A percentile compares a stretch with the other conserved stretches of the same genome.
phyloP scores from a whole-genome alignment of 2,888 invertebrate genomes.

The Actias luna region DNA sequence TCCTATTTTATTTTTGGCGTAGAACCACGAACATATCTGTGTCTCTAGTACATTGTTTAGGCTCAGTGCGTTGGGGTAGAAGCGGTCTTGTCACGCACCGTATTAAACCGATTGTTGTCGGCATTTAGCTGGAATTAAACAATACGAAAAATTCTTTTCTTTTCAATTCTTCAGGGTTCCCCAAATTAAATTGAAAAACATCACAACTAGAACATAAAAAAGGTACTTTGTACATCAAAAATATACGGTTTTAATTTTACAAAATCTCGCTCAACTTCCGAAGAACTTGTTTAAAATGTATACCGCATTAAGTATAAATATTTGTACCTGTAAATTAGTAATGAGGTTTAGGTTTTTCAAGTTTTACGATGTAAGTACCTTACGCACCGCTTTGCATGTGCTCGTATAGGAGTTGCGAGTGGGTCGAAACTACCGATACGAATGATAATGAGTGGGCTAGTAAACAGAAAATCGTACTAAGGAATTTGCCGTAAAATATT shows the following conservation, averaged over 20 bases:
- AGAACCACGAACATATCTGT: not conserved
- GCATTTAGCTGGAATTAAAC: too few relatives aligned
- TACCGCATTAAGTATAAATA: slow-evolving; percentile 20
- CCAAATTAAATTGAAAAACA: too few relatives aligned
- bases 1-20: slow-evolving; percentile 42
- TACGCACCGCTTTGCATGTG: slow-evolving; percentile 22
- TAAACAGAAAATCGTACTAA: not conserved
- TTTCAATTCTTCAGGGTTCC: too few relatives aligned
- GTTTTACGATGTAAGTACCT: slow-evolving; percentile 29
- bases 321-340: slow-evolving; percentile 25
- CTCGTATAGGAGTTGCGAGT: slow-evolving; percentile 10
- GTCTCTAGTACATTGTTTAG: not conserved
- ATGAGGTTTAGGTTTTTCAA: slow-evolving; percentile 32
- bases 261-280: too few relatives aligned
- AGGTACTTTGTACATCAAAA: too few relatives aligned
- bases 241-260: too few relatives aligned
- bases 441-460: slow-evolving; percentile 12
- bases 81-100: not conserved
- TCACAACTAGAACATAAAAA: too few relatives aligned
- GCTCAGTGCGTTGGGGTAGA: not conserved
- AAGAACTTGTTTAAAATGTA: slow-evolving; percentile 23
- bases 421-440: slow-evolving; percentile 12
- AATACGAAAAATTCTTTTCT: too few relatives aligned
- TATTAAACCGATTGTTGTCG: not conserved
- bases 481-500: slow-evolving; percentile 9